phyloP scores from a whole-genome alignment of 2,888 invertebrate species.

The Cantharis rufa region DNA sequence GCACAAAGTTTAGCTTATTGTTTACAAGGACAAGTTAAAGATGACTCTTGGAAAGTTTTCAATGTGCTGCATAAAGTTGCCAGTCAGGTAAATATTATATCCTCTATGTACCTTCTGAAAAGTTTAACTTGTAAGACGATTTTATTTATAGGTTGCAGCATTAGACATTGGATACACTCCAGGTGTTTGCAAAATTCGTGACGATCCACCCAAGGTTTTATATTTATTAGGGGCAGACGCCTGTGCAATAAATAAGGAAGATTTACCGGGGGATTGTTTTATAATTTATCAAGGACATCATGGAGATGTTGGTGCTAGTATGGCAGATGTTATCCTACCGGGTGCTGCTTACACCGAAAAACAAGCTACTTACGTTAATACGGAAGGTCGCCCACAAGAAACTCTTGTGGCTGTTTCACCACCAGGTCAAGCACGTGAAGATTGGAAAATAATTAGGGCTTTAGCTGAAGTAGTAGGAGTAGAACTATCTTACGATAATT shows the following conservation, averaged over 20 bases:
- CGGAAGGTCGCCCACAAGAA: constrained; percentile 95
- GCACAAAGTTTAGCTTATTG: constrained; percentile 73
- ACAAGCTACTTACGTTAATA: constrained; percentile 95
- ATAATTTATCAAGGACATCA: constrained; percentile 96
- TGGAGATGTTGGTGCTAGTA: constrained; percentile 90
- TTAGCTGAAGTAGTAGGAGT: constrained; percentile 83
- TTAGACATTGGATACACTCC: constrained; percentile 92
- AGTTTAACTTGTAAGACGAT: background rate
- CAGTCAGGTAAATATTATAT: constrained; percentile 62
- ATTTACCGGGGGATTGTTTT: constrained; percentile 79
- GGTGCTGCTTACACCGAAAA: constrained; percentile 99
- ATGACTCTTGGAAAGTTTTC: constrained; percentile 72
- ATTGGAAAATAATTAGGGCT: constrained; percentile 98
- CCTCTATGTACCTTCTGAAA: background rate
- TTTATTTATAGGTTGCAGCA: constrained; percentile 72
- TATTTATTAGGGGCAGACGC: constrained; percentile 95
- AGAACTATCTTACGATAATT: constrained; percentile 77
- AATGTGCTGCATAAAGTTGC: constrained; percentile 94
- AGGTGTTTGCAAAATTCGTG: constrained; percentile 65
- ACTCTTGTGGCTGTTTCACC: constrained; percentile 85
- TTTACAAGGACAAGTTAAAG: constrained; percentile 60
- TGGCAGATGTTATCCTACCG: constrained; percentile 92
- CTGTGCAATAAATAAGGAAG: constrained; percentile 72
- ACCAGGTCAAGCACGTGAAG: constrained; percentile 91
- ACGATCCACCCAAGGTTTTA: constrained; percentile 74